Conservation (phyloP, 2,113 vertebrate species). For the Xenopus laevis region DNA sequence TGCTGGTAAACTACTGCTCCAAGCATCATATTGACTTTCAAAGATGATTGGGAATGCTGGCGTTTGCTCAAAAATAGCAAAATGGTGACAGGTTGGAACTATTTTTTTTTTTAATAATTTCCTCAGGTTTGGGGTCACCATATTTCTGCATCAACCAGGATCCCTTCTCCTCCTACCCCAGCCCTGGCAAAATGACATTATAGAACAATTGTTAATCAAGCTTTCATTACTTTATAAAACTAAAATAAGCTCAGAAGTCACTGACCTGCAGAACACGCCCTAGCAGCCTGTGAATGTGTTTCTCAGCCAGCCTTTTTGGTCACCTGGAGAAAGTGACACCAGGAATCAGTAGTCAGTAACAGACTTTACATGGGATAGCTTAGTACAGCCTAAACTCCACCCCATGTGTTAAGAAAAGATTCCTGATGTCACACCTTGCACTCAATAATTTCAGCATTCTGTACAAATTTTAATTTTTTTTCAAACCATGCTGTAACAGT, state of each 20-base stretch:
- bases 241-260: constrained; percentile 1
- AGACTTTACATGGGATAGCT: constrained; percentile 73
- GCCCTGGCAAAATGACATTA: too few relatives aligned
- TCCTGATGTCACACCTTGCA: constrained; percentile 65
- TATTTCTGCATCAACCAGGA: too few relatives aligned
- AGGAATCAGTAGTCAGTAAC: constrained; percentile 83
- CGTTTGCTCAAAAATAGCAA: too few relatives aligned
- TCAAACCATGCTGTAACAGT: not conserved
- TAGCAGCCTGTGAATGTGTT: constrained; percentile 66
- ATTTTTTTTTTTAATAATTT: too few relatives aligned
- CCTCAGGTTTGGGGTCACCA: too few relatives aligned
- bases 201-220: not conserved
- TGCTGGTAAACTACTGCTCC: too few relatives aligned
- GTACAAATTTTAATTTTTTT: too few relatives aligned
- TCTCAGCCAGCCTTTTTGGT: constrained; percentile 91
- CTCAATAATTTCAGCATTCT: constrained; percentile 6
- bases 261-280: constrained; percentile 31
- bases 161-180: too few relatives aligned
- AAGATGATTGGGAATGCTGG: too few relatives aligned
- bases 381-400: constrained; percentile 78
- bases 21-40: too few relatives aligned
- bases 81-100: too few relatives aligned
- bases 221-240: not conserved
- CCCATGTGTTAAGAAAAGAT: constrained; percentile 70
- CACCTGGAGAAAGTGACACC: constrained; percentile 83